Evolutionary conservation across 2,888 invertebrate species (phyloP), one percentile per base, ranked within the genome.

Genomic region (Andrena flavipes): DNA sequence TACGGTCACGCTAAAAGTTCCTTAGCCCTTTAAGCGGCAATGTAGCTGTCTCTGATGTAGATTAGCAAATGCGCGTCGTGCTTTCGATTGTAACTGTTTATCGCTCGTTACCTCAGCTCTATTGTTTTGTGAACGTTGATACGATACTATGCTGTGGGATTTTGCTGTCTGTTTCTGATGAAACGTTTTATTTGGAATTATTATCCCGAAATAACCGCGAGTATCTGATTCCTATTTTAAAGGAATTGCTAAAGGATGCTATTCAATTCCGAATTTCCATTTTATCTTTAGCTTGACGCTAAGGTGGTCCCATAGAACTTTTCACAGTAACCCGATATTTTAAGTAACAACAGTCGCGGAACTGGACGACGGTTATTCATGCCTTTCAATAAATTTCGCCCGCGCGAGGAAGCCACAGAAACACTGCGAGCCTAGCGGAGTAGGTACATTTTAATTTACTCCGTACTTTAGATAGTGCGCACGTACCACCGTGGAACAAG

Each of bases 361-460:
- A 20, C 26, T 10, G 10, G 35, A 20, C 48, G 5, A 10, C 10
- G n/a, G 20, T 16, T 42, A 63, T 42, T 54, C 51, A 30, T 62
- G 20, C 2, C 13, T 51, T 63, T 35, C 33, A 23, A 73, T 69
- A 56, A 80, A 80, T 73, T 80, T 42, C 30, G 5, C 3, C n/a
- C 10, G 33, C 16, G n/a, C 48, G 42, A 4, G 7, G 10, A 23
- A 56, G 56, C 26, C 10, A 26, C 49, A 42, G 49, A 48, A 59
- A n/a, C 48, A 30, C 42, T 48, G 29, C 51, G 26, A 56, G 73
- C 26, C 42, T 54, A 60, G 49, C n/a, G 8, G 69, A 20, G 65
- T 42, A 16, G 42, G 1, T 60, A 67, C 75, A 67, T 82, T 75
- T 82, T 75, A 81, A 82, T 75, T 81, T 75, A 67, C 56, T 20